Percentiles rank a stretch among this genome's conserved stretches.
Evolutionary conservation across 2,113 vertebrate species (phyloP).

Genomic region (Crotalus viridis): DNA sequence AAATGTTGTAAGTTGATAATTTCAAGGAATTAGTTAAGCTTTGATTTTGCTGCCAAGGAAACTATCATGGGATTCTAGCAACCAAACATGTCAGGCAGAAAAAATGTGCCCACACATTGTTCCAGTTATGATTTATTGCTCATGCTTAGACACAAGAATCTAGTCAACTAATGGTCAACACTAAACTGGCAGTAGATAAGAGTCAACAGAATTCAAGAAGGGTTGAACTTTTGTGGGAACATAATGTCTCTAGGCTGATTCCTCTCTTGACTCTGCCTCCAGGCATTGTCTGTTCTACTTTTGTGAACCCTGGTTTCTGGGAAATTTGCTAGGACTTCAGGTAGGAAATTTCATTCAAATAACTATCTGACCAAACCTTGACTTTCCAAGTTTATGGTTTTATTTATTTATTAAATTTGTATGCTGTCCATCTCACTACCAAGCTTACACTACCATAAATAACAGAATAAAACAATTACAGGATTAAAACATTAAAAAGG

Average conservation of each 20-base stretch:
- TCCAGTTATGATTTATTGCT: too few species aligned
- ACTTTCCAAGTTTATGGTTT: neutral
- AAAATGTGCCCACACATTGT: too few species aligned
- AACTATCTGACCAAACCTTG: neutral
- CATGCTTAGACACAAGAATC: too few species aligned
- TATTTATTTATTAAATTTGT: neutral
- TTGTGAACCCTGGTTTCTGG: neutral
- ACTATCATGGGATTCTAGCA: neutral
- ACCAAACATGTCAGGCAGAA: too few species aligned
- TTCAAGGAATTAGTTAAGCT: neutral
- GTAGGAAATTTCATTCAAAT: neutral
- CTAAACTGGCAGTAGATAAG: too few species aligned
- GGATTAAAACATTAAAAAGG: neutral
- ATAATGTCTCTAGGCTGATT: too few species aligned
- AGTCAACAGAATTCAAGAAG: too few species aligned
- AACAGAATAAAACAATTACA: neutral
- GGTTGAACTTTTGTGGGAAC: too few species aligned
- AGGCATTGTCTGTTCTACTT: too few species aligned
- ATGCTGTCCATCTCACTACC: neutral
- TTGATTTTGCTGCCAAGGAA: neutral
- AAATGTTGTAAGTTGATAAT: neutral
- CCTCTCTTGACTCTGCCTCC: too few species aligned
- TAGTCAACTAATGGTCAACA: too few species aligned
- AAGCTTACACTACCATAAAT: neutral
- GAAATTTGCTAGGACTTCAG: neutral